Evolutionary conservation across 2,113 vertebrate genomes (phyloP).

Genomic region (Peucedramus taeniatus): DNA sequence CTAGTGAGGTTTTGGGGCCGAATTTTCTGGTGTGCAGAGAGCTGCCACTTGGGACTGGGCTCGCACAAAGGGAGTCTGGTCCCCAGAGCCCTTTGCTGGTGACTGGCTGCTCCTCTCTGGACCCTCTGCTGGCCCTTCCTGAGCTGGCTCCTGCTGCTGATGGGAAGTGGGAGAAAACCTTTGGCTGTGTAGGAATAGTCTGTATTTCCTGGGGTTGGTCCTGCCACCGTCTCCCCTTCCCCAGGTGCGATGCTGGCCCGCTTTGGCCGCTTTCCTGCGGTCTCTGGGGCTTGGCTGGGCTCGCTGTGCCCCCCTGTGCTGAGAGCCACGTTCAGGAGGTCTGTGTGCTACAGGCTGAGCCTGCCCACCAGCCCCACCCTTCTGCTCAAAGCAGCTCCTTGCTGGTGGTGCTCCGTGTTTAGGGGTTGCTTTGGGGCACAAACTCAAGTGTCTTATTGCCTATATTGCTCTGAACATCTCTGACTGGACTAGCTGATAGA

Average conservation of each 20-base stretch:
- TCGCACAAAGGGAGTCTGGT: background rate
- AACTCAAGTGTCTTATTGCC: background rate
- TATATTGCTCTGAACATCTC: background rate
- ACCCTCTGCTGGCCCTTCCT: background rate
- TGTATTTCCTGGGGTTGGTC: background rate
- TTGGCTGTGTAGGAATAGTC: background rate
- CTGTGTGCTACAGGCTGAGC: background rate
- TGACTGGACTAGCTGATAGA: background rate
- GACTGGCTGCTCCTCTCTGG: background rate
- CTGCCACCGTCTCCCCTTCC: background rate
- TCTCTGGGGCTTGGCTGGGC: background rate
- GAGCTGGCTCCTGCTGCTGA: background rate
- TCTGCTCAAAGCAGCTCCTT: background rate
- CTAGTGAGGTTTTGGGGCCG: background rate
- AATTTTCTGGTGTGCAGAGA: background rate
- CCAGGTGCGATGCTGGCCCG: background rate
- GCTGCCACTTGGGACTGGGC: background rate
- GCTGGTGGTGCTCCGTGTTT: background rate
- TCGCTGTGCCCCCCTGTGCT: conserved; percentile 51
- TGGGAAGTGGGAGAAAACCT: background rate
- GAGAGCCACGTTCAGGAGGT: background rate
- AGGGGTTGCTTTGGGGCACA: background rate
- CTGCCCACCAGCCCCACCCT: accelerated
- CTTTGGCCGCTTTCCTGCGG: background rate
- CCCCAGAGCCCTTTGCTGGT: background rate